These are phyloP conservation scores for Gallirallus australis DNA, from an alignment of 2,797 vertebrate species.

Conservation along the genomic window DNA sequence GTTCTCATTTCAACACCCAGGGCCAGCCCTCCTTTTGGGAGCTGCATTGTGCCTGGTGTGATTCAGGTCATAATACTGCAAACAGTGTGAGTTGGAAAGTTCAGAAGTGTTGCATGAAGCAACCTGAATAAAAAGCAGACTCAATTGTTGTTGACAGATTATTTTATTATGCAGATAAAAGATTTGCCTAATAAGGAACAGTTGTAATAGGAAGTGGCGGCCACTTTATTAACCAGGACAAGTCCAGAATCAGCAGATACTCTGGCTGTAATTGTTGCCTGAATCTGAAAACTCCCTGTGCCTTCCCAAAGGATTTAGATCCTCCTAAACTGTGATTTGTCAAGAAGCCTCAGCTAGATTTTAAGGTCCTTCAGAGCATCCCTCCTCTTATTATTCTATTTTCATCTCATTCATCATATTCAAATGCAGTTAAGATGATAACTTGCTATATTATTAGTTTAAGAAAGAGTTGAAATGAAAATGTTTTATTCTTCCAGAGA, in stretches of 20 bases:
- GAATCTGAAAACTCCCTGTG: background rate
- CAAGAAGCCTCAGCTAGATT: background rate
- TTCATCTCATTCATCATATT: background rate
- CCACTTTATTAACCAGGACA: background rate
- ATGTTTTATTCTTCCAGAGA: background rate
- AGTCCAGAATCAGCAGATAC: background rate
- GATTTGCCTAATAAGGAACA: background rate
- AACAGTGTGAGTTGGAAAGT: background rate
- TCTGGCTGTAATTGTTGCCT: background rate
- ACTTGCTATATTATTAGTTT: background rate
- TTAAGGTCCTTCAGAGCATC: background rate
- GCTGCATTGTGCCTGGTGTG: background rate
- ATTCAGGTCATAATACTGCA: background rate
- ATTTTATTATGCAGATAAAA: background rate
- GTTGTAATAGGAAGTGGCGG: background rate
- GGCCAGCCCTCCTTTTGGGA: accelerated
- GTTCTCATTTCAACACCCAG: background rate
- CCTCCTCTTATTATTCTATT: background rate
- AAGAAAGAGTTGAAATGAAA: background rate
- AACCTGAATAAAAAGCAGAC: background rate
- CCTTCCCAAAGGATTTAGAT: background rate
- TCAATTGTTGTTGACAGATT: background rate
- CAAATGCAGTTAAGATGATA: background rate
- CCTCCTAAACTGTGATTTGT: background rate
- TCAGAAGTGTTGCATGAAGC: background rate